phyloP scores from a whole-genome alignment of 2,797 vertebrate genomes.

The Buphagus erythrorhynchus region DNA sequence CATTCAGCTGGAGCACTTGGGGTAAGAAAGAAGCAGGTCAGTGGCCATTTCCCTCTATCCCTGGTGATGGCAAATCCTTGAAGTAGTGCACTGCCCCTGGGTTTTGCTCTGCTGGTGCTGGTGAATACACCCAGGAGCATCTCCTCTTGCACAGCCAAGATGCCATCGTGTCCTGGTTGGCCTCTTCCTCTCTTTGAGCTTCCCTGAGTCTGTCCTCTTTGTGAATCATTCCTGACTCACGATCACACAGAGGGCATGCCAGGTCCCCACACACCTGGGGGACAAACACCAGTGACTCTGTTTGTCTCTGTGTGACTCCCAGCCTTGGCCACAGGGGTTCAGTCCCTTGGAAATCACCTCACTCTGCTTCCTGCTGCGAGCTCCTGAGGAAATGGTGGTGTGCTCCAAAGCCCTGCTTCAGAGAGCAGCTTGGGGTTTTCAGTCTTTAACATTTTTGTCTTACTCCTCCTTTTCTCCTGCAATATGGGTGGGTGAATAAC shows the following conservation, averaged over 20 bases:
- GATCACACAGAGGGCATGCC: rapidly evolving
- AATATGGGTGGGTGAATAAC: neutral
- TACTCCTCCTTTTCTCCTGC: neutral
- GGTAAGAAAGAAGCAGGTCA: neutral
- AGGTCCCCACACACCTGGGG: neutral
- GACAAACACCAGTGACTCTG: neutral
- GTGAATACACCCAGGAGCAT: neutral
- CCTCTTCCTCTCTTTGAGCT: neutral
- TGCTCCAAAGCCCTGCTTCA: neutral
- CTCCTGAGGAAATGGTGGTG: rapidly evolving
- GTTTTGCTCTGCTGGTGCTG: neutral
- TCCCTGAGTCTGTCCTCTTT: rapidly evolving
- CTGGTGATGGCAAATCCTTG: neutral
- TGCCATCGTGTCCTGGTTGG: neutral
- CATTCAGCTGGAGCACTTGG: neutral
- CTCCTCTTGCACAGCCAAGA: neutral
- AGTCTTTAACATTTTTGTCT: neutral
- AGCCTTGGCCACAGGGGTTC: rapidly evolving
- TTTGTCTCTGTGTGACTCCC: neutral
- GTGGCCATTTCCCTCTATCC: rapidly evolving
- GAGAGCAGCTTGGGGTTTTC: neutral
- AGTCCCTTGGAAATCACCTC: neutral
- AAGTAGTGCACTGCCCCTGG: neutral
- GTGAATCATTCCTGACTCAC: neutral
- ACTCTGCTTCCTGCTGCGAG: neutral